These are phyloP conservation scores for Siniperca scherzeri DNA, from an alignment of 2,797 vertebrate species.

Conservation along the genomic window DNA sequence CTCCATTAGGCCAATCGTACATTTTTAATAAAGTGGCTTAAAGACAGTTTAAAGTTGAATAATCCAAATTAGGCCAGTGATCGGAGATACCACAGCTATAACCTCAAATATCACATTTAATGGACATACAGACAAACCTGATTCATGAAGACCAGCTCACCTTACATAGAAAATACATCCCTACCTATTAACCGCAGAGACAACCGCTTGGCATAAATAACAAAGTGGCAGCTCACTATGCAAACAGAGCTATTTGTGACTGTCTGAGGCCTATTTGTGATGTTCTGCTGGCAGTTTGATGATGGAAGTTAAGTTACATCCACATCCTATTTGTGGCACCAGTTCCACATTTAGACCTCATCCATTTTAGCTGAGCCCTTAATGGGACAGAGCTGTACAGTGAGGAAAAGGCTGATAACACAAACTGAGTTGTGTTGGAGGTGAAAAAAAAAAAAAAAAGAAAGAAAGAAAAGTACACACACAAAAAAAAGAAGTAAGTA, in stretches of 20 bases:
- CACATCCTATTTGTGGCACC: slow-evolving; percentile 65
- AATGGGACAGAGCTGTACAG: slow-evolving; percentile 49
- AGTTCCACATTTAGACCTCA: slow-evolving; percentile 44
- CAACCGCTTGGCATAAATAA: slow-evolving; percentile 54
- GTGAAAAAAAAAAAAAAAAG: not conserved
- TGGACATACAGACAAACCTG: not conserved
- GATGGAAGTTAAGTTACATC: slow-evolving; percentile 67
- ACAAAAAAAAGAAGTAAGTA: too few relatives aligned
- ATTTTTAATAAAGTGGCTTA: not conserved
- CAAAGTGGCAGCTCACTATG: slow-evolving; percentile 55
- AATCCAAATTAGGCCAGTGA: not conserved
- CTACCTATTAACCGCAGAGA: slow-evolving; percentile 15
- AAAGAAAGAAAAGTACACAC: too few relatives aligned
- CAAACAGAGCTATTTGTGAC: slow-evolving; percentile 69
- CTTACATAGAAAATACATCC: slow-evolving; percentile 12
- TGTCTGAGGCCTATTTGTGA: slow-evolving; percentile 63
- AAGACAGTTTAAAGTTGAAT: not conserved
- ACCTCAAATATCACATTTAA: slow-evolving; percentile 1
- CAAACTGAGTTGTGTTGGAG: not conserved
- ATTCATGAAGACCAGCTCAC: not conserved
- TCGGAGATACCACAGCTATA: not conserved
- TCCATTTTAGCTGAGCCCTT: slow-evolving; percentile 53
- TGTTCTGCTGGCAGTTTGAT: slow-evolving; percentile 59
- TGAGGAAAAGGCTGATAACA: not conserved
- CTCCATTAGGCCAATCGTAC: not conserved